Conservation (phyloP, 2,797 vertebrate species). For the Eupleurogrammus muticus region DNA sequence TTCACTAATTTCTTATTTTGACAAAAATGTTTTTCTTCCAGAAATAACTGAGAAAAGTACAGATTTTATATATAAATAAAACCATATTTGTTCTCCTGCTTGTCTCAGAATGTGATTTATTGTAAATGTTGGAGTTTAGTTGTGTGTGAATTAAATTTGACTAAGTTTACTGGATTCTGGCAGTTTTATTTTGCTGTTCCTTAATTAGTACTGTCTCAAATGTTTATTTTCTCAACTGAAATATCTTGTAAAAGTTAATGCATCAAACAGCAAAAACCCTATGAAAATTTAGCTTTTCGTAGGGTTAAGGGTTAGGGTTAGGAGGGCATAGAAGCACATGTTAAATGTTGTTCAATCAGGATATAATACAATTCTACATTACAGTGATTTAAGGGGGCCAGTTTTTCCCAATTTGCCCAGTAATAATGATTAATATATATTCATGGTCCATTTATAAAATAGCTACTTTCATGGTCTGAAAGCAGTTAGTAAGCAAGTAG, state of each 20-base stretch:
- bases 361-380: not conserved
- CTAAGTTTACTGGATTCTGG: too few relatives aligned
- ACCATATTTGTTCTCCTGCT: conserved; percentile 32
- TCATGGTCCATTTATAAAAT: too few relatives aligned
- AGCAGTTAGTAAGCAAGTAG: too few relatives aligned
- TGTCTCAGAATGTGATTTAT: conserved; percentile 6
- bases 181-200: not conserved
- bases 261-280: conserved; percentile 36
- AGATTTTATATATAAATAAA: conserved; percentile 62
- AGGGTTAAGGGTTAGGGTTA: too few relatives aligned
- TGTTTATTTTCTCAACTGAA: not conserved
- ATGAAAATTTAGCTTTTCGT: too few relatives aligned
- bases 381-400: too few relatives aligned
- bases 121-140: rapidly evolving
- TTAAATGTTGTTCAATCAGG: too few relatives aligned
- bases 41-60: conserved; percentile 30
- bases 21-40: conserved; percentile 17
- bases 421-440: too few relatives aligned
- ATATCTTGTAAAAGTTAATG: conserved; percentile 37
- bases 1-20: conserved; percentile 34
- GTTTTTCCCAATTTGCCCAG: too few relatives aligned
- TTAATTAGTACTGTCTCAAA: not conserved
- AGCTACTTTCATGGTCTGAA: too few relatives aligned
- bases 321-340: too few relatives aligned
- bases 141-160: not conserved